Evolutionary conservation across 2,797 vertebrate genomes (phyloP).

Genomic region (Cirrhinus molitorella): DNA sequence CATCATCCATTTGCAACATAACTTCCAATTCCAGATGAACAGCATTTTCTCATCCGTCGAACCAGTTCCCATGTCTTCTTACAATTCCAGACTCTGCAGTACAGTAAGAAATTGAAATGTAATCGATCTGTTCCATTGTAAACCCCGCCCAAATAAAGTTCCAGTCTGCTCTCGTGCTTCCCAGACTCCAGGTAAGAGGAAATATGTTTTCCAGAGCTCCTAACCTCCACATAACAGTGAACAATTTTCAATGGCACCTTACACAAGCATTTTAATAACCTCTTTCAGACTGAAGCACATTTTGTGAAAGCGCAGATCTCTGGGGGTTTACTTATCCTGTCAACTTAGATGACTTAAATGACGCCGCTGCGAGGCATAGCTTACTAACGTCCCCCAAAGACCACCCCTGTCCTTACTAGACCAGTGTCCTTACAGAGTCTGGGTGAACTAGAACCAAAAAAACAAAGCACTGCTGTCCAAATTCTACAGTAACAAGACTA

Average conservation of each 20-base stretch:
- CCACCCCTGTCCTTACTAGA: conserved; percentile 21
- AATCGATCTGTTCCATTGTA: conserved; percentile 2
- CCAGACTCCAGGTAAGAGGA: background rate
- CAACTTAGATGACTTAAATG: conserved; percentile 28
- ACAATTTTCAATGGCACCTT: background rate
- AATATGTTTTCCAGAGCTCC: conserved; percentile 9
- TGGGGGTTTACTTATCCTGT: conserved; percentile 7
- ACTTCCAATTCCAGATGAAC: background rate
- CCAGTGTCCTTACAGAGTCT: conserved; percentile 3
- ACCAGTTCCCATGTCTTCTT: background rate
- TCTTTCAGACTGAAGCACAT: conserved; percentile 24
- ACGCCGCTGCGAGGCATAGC: conserved; percentile 5
- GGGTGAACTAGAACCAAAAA: background rate
- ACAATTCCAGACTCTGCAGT: background rate
- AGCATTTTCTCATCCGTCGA: background rate
- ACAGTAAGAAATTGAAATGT: background rate
- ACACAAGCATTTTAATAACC: conserved; percentile 7
- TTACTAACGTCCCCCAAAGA: conserved; percentile 19
- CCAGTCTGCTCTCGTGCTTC: background rate
- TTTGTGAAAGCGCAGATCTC: background rate
- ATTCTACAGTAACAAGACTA: too few species aligned
- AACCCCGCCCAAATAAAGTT: background rate
- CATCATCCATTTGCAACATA: background rate
- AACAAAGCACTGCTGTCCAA: background rate
- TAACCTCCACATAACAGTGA: background rate